Percentiles rank a stretch among this genome's conserved stretches.
These are phyloP conservation scores for Agapornis canus DNA, from an alignment of 2,797 vertebrate genomes.

Conservation along the genomic window DNA sequence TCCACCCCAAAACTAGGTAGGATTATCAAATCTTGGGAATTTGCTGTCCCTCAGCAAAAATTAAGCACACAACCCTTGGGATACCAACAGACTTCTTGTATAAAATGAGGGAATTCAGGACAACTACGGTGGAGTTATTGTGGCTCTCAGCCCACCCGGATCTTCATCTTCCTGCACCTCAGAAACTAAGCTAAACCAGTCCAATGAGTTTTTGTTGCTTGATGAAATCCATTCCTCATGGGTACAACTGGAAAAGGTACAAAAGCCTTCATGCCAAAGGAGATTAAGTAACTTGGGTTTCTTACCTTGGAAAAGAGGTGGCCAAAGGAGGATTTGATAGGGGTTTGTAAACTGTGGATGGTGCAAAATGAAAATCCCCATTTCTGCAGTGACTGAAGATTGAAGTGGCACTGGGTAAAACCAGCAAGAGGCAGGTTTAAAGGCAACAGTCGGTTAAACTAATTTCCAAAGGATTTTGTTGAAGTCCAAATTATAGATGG, in stretches of 20 bases:
- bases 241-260: not conserved
- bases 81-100: not conserved
- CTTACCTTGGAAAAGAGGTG: not conserved
- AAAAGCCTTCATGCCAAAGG: not conserved
- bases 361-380: not conserved
- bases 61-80: not conserved
- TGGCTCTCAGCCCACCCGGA: not conserved
- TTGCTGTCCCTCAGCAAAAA: not conserved
- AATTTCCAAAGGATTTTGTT: not conserved
- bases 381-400: not conserved
- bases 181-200: not conserved
- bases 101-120: not conserved
- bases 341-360: not conserved
- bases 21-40: not conserved
- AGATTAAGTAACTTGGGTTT: not conserved
- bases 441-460: not conserved
- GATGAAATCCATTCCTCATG: not conserved
- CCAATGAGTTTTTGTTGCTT: not conserved
- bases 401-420: not conserved
- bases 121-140: not conserved
- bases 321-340: not conserved
- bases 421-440: not conserved
- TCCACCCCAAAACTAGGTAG: rapidly evolving
- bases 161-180: not conserved
- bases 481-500: not conserved